These are phyloP conservation scores for Harlomillsia oculata DNA, from an alignment of 1,140 invertebrate genomes.

Conservation along the genomic window DNA sequence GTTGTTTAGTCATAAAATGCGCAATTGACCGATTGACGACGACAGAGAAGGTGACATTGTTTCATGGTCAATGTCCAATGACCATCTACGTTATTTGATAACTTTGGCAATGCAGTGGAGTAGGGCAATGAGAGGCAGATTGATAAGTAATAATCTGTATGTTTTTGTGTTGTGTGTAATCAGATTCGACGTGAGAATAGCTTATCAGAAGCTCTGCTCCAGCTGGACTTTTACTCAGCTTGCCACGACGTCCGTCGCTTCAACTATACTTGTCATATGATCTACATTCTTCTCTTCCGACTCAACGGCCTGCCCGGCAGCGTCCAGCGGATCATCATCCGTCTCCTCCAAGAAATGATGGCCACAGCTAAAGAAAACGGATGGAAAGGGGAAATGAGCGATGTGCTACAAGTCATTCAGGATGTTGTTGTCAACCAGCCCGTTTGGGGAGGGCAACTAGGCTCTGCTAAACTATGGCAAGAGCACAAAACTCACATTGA, in stretches of 20 bases:
- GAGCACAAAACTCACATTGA: constrained; percentile 74
- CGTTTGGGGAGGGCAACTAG: constrained; percentile 73
- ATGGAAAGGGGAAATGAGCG: constrained; percentile 20
- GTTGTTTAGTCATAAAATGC: too few species aligned
- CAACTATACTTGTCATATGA: constrained; percentile 88
- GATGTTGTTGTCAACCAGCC: constrained; percentile 17
- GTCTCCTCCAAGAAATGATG: constrained; percentile 54
- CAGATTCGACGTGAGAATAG: constrained; percentile 91
- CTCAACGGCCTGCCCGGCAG: constrained; percentile 78
- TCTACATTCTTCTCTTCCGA: constrained; percentile 78
- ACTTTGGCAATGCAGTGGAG: too few species aligned
- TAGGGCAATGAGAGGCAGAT: too few species aligned
- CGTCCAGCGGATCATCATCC: constrained; percentile 83
- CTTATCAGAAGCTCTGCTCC: constrained; percentile 85
- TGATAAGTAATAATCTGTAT: too few species aligned
- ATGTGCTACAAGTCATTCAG: constrained; percentile 13
- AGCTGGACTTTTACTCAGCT: constrained; percentile 85
- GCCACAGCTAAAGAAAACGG: constrained; percentile 22
- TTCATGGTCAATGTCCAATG: too few species aligned
- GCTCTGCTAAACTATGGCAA: constrained; percentile 77
- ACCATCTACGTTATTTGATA: too few species aligned
- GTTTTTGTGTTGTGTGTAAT: constrained; percentile 33
- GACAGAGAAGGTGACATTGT: too few species aligned
- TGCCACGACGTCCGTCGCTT: constrained; percentile 87
- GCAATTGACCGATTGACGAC: too few species aligned